Conservation (phyloP, 1,140 invertebrate genomes). For the Drosophila erecta region DNA sequence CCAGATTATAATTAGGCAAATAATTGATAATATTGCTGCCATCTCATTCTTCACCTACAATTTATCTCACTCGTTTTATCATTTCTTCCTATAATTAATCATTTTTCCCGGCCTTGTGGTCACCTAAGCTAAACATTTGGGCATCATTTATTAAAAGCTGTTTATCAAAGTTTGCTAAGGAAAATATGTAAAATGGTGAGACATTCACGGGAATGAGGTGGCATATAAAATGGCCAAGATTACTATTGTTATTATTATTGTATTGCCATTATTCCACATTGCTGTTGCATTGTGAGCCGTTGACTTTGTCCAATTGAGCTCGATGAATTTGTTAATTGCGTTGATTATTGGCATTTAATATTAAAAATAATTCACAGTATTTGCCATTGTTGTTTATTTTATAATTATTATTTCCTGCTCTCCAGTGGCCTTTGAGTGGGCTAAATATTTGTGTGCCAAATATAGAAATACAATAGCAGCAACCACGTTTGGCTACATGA, state of each 20-base stretch:
- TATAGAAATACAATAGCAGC: slow-evolving; percentile 19
- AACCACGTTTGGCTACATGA: slow-evolving; percentile 36
- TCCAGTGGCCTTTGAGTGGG: slow-evolving; percentile 23
- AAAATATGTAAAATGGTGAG: too few relatives aligned
- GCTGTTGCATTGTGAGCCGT: slow-evolving; percentile 10
- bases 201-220: background rate
- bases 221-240: slow-evolving; percentile 13
- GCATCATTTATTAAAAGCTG: slow-evolving; percentile 45
- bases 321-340: slow-evolving; percentile 70
- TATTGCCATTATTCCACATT: background rate
- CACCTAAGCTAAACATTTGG: slow-evolving; percentile 21
- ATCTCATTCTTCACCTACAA: background rate
- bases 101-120: background rate
- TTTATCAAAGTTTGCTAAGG: slow-evolving; percentile 30
- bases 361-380: slow-evolving; percentile 35
- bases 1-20: too few relatives aligned
- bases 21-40: too few relatives aligned
- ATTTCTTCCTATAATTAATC: background rate
- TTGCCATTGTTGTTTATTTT: slow-evolving; percentile 41
- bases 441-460: slow-evolving; percentile 35
- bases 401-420: slow-evolving; percentile 29
- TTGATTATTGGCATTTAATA: slow-evolving; percentile 48
- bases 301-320: slow-evolving; percentile 74
- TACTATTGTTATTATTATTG: slow-evolving; percentile 9
- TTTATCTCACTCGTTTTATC: background rate